These are phyloP conservation scores for Drosophila sechellia DNA, from an alignment of 1,140 invertebrate species.

Conservation along the genomic window DNA sequence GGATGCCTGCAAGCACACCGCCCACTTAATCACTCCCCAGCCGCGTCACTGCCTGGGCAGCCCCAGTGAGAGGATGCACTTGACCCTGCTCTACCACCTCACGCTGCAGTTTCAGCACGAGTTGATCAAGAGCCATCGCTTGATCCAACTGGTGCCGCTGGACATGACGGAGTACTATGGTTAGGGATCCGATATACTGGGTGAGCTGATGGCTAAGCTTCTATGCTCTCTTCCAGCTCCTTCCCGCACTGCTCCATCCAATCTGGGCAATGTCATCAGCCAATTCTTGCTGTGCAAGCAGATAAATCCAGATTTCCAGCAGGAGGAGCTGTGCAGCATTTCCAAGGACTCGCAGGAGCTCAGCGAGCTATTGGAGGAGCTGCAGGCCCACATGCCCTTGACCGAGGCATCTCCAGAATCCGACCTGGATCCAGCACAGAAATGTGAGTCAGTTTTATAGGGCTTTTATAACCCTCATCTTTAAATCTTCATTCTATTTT, in stretches of 20 bases:
- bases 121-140: slow-evolving; percentile 92
- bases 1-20: slow-evolving; percentile 92
- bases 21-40: slow-evolving; percentile 90
- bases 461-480: neutral
- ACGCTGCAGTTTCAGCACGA: slow-evolving; percentile 93
- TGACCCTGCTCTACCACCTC: slow-evolving; percentile 93
- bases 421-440: slow-evolving; percentile 25
- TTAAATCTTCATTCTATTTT: neutral
- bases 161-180: slow-evolving; percentile 96
- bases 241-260: slow-evolving; percentile 93
- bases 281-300: slow-evolving; percentile 95
- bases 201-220: fast-evolving
- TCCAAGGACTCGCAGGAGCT: slow-evolving; percentile 93
- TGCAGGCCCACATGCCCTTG: slow-evolving; percentile 92
- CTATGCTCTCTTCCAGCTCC: slow-evolving; percentile 85
- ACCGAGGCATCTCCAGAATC: slow-evolving; percentile 84
- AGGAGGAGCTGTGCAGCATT: slow-evolving; percentile 94
- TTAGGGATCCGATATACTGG: slow-evolving; percentile 74
- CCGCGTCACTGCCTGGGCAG: slow-evolving; percentile 69
- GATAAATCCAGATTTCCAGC: slow-evolving; percentile 94
- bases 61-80: slow-evolving; percentile 85
- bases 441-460: slow-evolving; percentile 26
- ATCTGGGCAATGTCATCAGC: slow-evolving; percentile 94
- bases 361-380: slow-evolving; percentile 89
- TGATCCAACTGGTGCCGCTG: slow-evolving; percentile 93